A percentile compares a stretch with the other conserved stretches of the same genome.
These are phyloP conservation scores for Epinephelus moara DNA, from an alignment of 2,113 vertebrate genomes.

Conservation along the genomic window DNA sequence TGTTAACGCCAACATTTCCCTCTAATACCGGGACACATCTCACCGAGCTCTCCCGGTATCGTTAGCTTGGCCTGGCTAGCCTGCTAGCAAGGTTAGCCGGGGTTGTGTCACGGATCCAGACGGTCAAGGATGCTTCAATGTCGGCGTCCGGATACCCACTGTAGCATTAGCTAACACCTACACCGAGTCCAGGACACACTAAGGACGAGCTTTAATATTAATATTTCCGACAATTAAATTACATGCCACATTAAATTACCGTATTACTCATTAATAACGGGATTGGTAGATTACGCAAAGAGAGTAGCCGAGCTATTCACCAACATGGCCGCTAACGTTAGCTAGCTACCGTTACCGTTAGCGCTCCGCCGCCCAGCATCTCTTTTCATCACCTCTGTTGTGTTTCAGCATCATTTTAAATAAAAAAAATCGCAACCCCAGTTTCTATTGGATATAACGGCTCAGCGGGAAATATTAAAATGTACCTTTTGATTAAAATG, in stretches of 20 bases:
- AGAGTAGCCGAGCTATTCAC: slow-evolving; percentile 6
- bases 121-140: slow-evolving; percentile 75
- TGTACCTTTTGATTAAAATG: slow-evolving; percentile 33
- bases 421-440: rapidly evolving
- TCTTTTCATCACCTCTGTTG: background rate
- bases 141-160: slow-evolving; percentile 10
- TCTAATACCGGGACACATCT: no score
- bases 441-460: rapidly evolving
- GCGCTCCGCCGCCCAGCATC: background rate
- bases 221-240: rapidly evolving
- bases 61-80: background rate
- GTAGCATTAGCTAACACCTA: no score
- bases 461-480: rapidly evolving
- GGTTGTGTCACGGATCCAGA: background rate
- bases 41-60: background rate
- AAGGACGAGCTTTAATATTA: background rate
- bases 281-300: background rate
- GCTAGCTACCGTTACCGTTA: background rate
- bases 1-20: background rate
- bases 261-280: background rate
- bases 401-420: background rate
- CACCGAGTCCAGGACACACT: rapidly evolving
- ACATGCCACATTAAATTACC: rapidly evolving
- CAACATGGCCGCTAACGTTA: slow-evolving; percentile 2
- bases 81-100: background rate